Conservation (phyloP, 2,888 invertebrate species). For the Sialis fuliginosa region DNA sequence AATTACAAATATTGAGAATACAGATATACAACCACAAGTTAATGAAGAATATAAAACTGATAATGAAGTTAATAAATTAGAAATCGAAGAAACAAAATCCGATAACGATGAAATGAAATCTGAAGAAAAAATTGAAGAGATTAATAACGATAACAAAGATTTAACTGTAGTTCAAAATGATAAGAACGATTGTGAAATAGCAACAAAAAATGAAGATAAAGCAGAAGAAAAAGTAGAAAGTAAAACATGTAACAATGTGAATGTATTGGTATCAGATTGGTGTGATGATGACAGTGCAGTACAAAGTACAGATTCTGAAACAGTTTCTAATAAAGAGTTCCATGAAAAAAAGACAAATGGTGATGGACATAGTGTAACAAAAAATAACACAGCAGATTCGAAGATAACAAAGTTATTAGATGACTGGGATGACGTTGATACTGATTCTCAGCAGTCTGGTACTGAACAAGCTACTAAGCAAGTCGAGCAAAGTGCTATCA, state of each 20-base stretch:
- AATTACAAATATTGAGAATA: no score
- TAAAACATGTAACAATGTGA: conserved; percentile 2
- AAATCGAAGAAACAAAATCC: conserved; percentile 1
- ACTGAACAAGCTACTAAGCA: conserved; percentile 9
- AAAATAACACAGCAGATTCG: conserved; percentile 1
- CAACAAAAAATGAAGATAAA: conserved; percentile 1
- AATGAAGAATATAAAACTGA: not conserved
- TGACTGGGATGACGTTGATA: conserved; percentile 25
- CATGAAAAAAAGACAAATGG: not conserved
- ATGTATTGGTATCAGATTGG: conserved; percentile 4
- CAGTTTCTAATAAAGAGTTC: not conserved
- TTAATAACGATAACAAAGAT: not conserved
- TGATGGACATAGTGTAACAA: conserved; percentile 5
- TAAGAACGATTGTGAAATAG: not conserved
- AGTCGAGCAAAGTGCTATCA: conserved; percentile 18
- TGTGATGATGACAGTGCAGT: conserved; percentile 5
- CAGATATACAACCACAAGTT: not conserved
- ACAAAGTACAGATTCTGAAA: not conserved
- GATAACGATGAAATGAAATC: not conserved
- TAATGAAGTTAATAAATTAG: conserved; percentile 1
- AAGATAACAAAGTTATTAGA: conserved; percentile 19
- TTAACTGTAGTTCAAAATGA: not conserved
- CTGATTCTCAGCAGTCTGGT: conserved; percentile 24
- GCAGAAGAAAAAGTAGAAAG: conserved; percentile 13
- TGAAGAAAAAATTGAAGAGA: not conserved